Conservation (phyloP, 92 coral and sea anemone species). For the Umimayanthus kanabou region DNA sequence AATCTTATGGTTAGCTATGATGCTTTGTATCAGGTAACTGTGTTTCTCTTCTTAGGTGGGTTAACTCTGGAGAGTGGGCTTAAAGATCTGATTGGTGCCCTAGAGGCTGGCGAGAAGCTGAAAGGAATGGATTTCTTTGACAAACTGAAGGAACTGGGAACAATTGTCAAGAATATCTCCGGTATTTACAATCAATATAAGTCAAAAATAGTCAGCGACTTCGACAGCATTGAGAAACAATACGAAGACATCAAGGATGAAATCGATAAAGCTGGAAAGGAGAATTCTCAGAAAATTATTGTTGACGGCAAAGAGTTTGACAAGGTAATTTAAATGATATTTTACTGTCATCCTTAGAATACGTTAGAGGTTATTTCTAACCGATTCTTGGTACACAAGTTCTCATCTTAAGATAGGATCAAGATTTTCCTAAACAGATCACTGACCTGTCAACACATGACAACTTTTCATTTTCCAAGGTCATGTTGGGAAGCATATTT, state of each 20-base stretch:
- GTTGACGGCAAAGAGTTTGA: conserved; percentile 38
- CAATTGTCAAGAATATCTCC: conserved; percentile 31
- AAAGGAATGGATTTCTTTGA: conserved; percentile 37
- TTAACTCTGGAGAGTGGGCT: conserved; percentile 25
- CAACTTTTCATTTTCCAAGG: no score
- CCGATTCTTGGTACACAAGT: no score
- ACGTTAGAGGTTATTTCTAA: no score
- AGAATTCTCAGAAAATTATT: conserved; percentile 33
- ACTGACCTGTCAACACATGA: no score
- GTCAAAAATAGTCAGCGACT: conserved; percentile 27
- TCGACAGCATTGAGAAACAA: conserved; percentile 30
- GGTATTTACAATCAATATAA: conserved; percentile 36
- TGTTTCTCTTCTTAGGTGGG: conserved; percentile 1
- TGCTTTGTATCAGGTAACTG: neutral
- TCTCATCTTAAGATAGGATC: no score
- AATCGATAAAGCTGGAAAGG: conserved; percentile 34
- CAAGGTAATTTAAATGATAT: neutral
- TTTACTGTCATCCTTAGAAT: neutral
- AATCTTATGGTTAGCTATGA: no score
- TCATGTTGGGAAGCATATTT: no score
- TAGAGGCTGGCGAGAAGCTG: conserved; percentile 26
- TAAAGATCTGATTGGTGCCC: conserved; percentile 29
- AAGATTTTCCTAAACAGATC: no score
- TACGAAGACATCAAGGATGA: conserved; percentile 26
- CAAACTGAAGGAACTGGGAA: conserved; percentile 23